Evolutionary conservation across 2,888 invertebrate genomes (phyloP), one percentile per base, ranked within the genome.

Genomic region (Argyresthia goedartella): DNA sequence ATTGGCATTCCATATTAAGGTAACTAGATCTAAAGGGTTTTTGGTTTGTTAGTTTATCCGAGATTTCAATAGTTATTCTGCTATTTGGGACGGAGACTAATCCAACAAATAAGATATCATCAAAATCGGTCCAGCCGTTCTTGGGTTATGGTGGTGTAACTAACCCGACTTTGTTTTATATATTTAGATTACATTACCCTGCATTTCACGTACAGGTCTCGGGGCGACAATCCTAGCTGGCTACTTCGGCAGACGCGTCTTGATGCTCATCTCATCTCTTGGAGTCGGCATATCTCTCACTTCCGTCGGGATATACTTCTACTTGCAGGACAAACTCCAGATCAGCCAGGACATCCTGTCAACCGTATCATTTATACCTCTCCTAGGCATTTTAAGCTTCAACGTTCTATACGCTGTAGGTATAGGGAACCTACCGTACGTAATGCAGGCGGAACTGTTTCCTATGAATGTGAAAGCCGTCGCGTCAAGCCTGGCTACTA

Each of bases 401-500:
- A 89, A 89, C 51, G 65, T 90, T 4, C 67, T 89, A n/a, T 89
- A 89, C 50, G 88, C 90, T 0, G 66, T 89, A 6, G 91, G 91
- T 0, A 71, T 91, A 34, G 89, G 89, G 1, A 90, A 89, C 15
- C 61, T 91, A 34, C 88, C 91, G 0, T 90, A 90, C 56, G 88
- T 91, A 57, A 81, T 91, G 75, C 88, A 91, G 60, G 89, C 90
- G 0, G 91, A 91, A 64, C 60, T 91, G 6, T 91, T 91, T 59
- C 89, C 91, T 0, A 88, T 89, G 0, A 90, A 90, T 55, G 89
- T 91, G 0, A 91, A 91, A 63, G 88, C 89, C 0, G 76, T 84
- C 0, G 91, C 91, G 0, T 89, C 90, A 0, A 89, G 89, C 4
- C 57, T 87, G 4, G 89, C 88, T 0, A 89, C 89, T 0, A 81